Evolutionary conservation across 2,888 invertebrate genomes (phyloP).

Genomic region (Listrodromus nycthemerus): DNA sequence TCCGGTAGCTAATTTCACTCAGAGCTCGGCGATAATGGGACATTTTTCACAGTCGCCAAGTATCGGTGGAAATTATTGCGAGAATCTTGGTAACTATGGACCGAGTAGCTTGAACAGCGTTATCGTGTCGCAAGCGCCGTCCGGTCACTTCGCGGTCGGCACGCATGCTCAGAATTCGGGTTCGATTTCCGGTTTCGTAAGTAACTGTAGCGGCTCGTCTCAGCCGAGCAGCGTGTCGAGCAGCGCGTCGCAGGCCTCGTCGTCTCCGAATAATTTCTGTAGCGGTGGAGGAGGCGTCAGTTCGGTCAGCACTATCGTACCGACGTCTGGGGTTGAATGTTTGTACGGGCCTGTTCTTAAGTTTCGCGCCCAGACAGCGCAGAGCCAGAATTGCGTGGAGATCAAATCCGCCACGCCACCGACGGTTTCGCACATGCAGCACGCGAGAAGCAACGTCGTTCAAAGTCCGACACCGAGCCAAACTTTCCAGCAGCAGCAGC

Average conservation of each 20-base stretch:
- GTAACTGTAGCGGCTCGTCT: conserved; percentile 41
- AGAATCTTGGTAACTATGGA: conserved; percentile 76
- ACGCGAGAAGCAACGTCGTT: conserved; percentile 72
- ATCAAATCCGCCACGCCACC: conserved; percentile 69
- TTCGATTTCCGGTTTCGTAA: conserved; percentile 56
- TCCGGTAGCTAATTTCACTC: conserved; percentile 82
- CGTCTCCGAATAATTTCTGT: conserved; percentile 60
- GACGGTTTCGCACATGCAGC: conserved; percentile 72
- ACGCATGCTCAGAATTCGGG: conserved; percentile 68
- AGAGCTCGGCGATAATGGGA: conserved; percentile 82
- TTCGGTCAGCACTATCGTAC: conserved; percentile 64
- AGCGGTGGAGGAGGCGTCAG: conserved; percentile 69
- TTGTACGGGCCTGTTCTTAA: conserved; percentile 83
- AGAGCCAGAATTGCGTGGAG: conserved; percentile 70
- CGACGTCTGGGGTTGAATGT: conserved; percentile 75
- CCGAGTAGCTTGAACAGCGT: conserved; percentile 72
- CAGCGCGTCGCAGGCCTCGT: conserved; percentile 45
- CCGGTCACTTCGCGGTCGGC: conserved; percentile 58
- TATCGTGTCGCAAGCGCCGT: conserved; percentile 50
- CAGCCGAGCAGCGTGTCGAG: background rate
- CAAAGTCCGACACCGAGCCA: conserved; percentile 73
- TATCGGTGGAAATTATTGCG: conserved; percentile 76
- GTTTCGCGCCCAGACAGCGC: conserved; percentile 78
- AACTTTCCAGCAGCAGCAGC: conserved; percentile 65
- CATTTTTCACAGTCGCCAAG: conserved; percentile 81